Base-by-base conservation (phyloP, 2,113 vertebrate species). In the Apus apus region DNA sequence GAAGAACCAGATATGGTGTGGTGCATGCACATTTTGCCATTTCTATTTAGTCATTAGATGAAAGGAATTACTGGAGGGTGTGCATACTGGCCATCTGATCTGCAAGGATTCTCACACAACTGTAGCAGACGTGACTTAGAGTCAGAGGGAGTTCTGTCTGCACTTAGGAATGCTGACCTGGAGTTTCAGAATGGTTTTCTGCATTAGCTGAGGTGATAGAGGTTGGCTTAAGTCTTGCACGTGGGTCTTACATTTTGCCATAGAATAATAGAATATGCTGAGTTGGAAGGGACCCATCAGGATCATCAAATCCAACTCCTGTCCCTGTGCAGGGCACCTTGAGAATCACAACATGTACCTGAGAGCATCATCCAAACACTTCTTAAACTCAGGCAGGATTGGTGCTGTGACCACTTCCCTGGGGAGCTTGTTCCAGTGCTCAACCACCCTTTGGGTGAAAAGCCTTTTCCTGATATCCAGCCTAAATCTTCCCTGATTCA, bases 1-100 rank as follows among this genome's bases (percentile, higher is more conserved):
- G 67, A 75, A 72, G 23, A 56, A 30, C 8, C 21, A 30, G 29
- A 8, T 60, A 11, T 0, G 0, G 6, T 48, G 25, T 40, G 10
- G 58, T 66, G 26, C 1, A 8, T 38, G 13, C 9, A 62, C 79
- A 11, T 5, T 68, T 17, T 36, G 3, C 40, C 8, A 2, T 62
- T 15, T 46, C 13, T 23, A 2, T 77, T 1, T 15, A 46, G 16
- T 58, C 25, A 34, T 32, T 46, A 46, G 12, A 36, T 68, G 27
- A 65, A 53, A 50, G 45, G n/a, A 20, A 38, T 23, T 70, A 30
- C 21, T 16, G 57, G 53, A 30, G 60, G 29, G 9, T 2, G 0
- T 72, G 6, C 17, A 4, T 56, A 12, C 17, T 54, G n/a, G 30
- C 45, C 30, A 7, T 58, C 25, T 4, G 5, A 46, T 61, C 10